Percentiles rank a stretch among this genome's conserved stretches.
phyloP scores from a whole-genome alignment of 1,140 invertebrate species.

The Macrobrachium nipponense region DNA sequence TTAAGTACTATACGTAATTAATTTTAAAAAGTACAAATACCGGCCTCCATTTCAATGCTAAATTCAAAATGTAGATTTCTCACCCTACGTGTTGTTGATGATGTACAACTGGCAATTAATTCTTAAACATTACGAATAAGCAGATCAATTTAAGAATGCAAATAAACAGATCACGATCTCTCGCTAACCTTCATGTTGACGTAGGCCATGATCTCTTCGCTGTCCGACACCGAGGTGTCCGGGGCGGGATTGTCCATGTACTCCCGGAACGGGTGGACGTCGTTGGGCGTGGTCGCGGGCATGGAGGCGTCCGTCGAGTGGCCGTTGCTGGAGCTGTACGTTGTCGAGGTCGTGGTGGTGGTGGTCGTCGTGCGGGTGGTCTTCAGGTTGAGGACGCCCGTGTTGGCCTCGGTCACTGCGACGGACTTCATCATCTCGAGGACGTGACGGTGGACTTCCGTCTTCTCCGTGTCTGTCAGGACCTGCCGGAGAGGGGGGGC shows the following conservation, averaged over 20 bases:
- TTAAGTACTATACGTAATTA: too few relatives aligned
- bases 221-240: slow-evolving; percentile 62
- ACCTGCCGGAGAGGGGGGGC: slow-evolving; percentile 45
- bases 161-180: neutral
- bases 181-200: slow-evolving; percentile 63
- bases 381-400: slow-evolving; percentile 63
- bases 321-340: slow-evolving; percentile 40
- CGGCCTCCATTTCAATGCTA: too few relatives aligned
- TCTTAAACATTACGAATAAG: too few relatives aligned
- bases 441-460: slow-evolving; percentile 62
- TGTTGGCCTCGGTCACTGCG: slow-evolving; percentile 63
- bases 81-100: neutral
- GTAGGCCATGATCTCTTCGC: slow-evolving; percentile 64
- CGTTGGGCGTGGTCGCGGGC: neutral
- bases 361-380: slow-evolving; percentile 53
- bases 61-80: neutral
- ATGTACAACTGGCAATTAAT: too few relatives aligned
- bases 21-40: too few relatives aligned
- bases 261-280: slow-evolving; percentile 63
- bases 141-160: too few relatives aligned
- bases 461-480: slow-evolving; percentile 60
- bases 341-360: slow-evolving; percentile 35
- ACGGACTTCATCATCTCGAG: slow-evolving; percentile 65
- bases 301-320: neutral
- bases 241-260: slow-evolving; percentile 64